phyloP scores from a whole-genome alignment of 2,797 vertebrate species.

The Brotula barbata region DNA sequence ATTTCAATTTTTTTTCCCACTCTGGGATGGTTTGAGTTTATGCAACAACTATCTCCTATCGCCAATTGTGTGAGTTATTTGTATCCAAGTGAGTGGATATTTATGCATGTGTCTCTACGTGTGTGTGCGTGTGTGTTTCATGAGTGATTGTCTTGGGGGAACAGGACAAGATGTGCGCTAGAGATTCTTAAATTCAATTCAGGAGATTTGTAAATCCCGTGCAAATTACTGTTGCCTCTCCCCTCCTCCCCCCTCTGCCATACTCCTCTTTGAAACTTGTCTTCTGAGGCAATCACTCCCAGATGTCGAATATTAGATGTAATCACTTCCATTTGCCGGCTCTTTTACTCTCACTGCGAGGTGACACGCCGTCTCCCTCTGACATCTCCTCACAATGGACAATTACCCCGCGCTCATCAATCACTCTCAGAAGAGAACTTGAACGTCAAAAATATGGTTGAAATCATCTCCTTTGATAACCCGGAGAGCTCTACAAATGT shows the following conservation, averaged over 20 bases:
- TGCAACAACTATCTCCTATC: conserved; percentile 2
- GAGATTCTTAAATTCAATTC: conserved; percentile 74
- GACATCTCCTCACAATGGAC: conserved; percentile 71
- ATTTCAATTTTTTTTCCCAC: conserved; percentile 29
- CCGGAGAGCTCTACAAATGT: conserved; percentile 33
- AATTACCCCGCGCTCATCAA: conserved; percentile 73
- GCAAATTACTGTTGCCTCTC: conserved; percentile 75
- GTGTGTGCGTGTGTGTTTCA: conserved; percentile 50
- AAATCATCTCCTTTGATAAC: conserved; percentile 65
- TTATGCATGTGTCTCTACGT: background rate
- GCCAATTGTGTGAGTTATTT: conserved; percentile 22
- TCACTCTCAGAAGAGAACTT: conserved; percentile 53
- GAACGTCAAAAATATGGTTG: conserved; percentile 60
- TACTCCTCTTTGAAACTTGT: conserved; percentile 76
- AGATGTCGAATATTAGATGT: conserved; percentile 82
- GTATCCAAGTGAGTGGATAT: background rate
- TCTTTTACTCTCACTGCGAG: conserved; percentile 75
- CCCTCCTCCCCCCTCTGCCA: conserved; percentile 54
- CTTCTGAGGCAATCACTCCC: conserved; percentile 78
- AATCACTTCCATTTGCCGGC: conserved; percentile 78
- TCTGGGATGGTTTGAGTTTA: conserved; percentile 20
- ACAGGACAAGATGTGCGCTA: conserved; percentile 72
- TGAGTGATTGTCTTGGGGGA: conserved; percentile 65
- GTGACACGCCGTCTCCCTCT: conserved; percentile 69
- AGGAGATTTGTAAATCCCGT: conserved; percentile 79